phyloP scores from a whole-genome alignment of 2,888 invertebrate species.

The Rosalia funebris region DNA sequence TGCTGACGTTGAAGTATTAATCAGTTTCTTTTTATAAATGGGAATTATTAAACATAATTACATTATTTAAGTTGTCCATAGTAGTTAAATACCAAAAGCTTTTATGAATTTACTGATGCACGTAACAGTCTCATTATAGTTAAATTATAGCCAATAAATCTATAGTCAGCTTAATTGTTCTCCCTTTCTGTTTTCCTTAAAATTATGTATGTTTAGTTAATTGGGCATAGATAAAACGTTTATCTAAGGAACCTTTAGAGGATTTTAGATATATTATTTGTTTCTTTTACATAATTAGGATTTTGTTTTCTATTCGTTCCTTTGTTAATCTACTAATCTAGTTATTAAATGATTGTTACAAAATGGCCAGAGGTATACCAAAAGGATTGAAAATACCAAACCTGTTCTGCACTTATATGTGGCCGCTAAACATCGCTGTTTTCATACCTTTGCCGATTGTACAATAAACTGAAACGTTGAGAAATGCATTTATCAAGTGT shows the following conservation, averaged over 20 bases:
- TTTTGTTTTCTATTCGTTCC: too few relatives aligned
- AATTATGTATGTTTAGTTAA: conserved; percentile 20
- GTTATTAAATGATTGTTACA: too few relatives aligned
- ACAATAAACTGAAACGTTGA: too few relatives aligned
- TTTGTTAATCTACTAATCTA: too few relatives aligned
- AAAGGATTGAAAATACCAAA: too few relatives aligned
- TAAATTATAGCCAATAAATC: conserved; percentile 21
- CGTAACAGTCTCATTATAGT: conserved; percentile 7
- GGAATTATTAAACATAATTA: conserved; percentile 1
- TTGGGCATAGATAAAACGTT: conserved; percentile 3
- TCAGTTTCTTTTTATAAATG: not conserved
- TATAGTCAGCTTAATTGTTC: conserved; percentile 15
- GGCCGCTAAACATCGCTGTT: too few relatives aligned
- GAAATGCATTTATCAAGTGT: too few relatives aligned
- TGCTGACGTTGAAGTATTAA: not conserved
- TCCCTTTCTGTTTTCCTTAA: conserved; percentile 13
- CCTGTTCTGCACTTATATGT: too few relatives aligned
- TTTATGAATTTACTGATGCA: not conserved
- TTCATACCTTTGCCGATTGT: too few relatives aligned
- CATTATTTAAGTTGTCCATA: not conserved
- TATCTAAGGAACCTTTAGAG: conserved; percentile 4
- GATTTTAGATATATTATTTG: too few relatives aligned
- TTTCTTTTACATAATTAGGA: too few relatives aligned
- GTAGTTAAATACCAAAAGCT: conserved; percentile 1
- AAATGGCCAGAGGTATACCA: too few relatives aligned